Evolutionary conservation across 2,113 vertebrate species (phyloP).

Genomic region (Hippocampus comes): DNA sequence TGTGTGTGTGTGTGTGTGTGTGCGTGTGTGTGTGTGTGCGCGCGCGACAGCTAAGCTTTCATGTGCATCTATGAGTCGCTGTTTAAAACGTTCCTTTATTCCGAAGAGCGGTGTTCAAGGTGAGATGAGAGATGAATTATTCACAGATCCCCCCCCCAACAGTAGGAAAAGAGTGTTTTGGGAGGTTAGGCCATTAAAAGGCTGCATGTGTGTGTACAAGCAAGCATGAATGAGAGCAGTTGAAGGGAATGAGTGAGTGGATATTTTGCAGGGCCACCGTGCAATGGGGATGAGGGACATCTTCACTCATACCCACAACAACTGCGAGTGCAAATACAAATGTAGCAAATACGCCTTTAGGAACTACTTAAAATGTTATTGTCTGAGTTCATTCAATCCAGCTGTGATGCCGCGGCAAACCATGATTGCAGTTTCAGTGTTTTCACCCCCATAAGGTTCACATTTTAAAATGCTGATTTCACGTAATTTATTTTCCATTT

Average conservation of each 20-base stretch:
- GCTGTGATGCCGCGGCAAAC: neutral
- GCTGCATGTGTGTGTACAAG: conserved; percentile 23
- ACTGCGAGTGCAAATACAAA: conserved; percentile 54
- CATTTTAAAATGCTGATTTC: no score
- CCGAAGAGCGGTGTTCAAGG: conserved; percentile 62
- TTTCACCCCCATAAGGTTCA: no score
- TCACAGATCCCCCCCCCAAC: conserved; percentile 45
- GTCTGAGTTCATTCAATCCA: neutral
- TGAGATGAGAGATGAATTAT: conserved; percentile 70
- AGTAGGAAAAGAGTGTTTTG: conserved; percentile 60
- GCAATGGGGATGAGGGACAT: conserved; percentile 41
- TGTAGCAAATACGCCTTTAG: conserved; percentile 38
- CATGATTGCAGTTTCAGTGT: neutral
- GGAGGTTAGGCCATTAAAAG: conserved; percentile 59
- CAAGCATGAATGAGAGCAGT: conserved; percentile 14
- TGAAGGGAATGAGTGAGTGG: conserved; percentile 36
- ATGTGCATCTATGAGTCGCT: conserved; percentile 49
- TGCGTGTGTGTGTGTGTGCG: conserved; percentile 15
- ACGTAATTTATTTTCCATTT: no score
- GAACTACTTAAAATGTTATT: conserved; percentile 50
- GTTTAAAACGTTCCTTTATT: conserved; percentile 66
- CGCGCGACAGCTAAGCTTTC: conserved; percentile 17
- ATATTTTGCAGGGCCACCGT: conserved; percentile 50
- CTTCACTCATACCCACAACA: conserved; percentile 44
- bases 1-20: conserved; percentile 16